phyloP scores from a whole-genome alignment of 2,888 invertebrate genomes.

The Monoplex corrugatus region DNA sequence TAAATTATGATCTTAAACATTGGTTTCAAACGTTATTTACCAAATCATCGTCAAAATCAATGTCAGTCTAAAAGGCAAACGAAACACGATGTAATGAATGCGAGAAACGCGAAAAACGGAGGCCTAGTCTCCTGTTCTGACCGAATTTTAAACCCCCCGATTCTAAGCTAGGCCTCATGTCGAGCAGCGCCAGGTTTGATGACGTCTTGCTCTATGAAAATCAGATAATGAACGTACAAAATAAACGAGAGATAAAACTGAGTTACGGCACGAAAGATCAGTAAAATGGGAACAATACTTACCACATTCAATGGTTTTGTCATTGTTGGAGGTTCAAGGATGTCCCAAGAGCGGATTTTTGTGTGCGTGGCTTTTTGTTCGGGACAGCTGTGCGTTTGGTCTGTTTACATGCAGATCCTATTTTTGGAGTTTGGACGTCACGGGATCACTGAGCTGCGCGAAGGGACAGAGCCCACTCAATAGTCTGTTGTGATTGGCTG shows the following conservation, averaged over 20 bases:
- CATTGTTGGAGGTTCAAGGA: slow-evolving; percentile 55
- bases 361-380: neutral
- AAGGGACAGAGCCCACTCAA: slow-evolving; percentile 36
- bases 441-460: slow-evolving; percentile 26
- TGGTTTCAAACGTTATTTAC: neutral
- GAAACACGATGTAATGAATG: too few species aligned
- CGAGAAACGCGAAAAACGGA: too few species aligned
- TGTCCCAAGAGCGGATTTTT: slow-evolving; percentile 13
- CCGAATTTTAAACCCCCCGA: slow-evolving; percentile 22
- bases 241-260: too few species aligned
- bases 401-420: slow-evolving; percentile 74
- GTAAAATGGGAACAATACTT: slow-evolving; percentile 56
- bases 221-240: neutral
- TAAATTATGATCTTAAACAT: too few species aligned
- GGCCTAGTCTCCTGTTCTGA: slow-evolving; percentile 9
- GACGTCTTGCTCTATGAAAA: slow-evolving; percentile 33
- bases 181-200: neutral
- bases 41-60: too few species aligned
- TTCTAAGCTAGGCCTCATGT: neutral
- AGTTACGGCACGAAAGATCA: too few species aligned
- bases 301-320: slow-evolving; percentile 74
- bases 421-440: slow-evolving; percentile 61
- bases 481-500: slow-evolving; percentile 58
- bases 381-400: slow-evolving; percentile 45
- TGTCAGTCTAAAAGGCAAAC: too few species aligned